Conservation (phyloP, 1,140 invertebrate species). For the Drosophila guanche region DNA sequence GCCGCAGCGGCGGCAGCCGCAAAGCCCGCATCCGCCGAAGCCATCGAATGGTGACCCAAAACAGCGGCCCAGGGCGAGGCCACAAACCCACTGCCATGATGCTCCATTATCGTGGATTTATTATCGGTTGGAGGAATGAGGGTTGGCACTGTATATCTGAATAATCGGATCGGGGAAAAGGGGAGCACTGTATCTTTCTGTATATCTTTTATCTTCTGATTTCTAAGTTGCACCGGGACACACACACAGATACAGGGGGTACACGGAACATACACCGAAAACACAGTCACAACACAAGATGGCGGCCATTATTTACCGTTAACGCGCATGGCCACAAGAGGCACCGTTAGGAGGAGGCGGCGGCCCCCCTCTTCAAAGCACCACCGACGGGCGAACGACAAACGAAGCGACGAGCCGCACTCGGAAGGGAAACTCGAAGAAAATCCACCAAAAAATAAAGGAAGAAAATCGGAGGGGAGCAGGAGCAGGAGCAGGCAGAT, state of each 20-base stretch:
- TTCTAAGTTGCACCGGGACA: conserved; percentile 34
- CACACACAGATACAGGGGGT: conserved; percentile 41
- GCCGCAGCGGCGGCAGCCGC: conserved; percentile 84
- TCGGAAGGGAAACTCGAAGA: neutral
- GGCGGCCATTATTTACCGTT: conserved; percentile 82
- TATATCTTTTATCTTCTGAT: conserved; percentile 20
- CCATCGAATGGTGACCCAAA: conserved; percentile 86
- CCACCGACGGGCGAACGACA: neutral
- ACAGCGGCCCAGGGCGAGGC: conserved; percentile 89
- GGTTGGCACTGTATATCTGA: neutral
- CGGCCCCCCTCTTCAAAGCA: no score
- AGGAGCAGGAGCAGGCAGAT: no score
- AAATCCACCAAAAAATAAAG: neutral
- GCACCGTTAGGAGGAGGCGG: no score
- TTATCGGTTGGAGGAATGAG: neutral
- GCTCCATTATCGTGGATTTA: conserved; percentile 85
- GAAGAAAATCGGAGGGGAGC: neutral
- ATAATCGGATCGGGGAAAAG: neutral
- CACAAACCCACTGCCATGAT: conserved; percentile 87
- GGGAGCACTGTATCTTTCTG: conserved; percentile 1
- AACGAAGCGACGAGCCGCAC: conserved; percentile 13
- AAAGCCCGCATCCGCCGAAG: conserved; percentile 82
- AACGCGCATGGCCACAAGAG: conserved; percentile 70
- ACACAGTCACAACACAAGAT: conserved; percentile 48
- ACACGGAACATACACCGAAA: conserved; percentile 31